phyloP scores from a whole-genome alignment of 1,140 invertebrate genomes.

The Triops longicaudatus region DNA sequence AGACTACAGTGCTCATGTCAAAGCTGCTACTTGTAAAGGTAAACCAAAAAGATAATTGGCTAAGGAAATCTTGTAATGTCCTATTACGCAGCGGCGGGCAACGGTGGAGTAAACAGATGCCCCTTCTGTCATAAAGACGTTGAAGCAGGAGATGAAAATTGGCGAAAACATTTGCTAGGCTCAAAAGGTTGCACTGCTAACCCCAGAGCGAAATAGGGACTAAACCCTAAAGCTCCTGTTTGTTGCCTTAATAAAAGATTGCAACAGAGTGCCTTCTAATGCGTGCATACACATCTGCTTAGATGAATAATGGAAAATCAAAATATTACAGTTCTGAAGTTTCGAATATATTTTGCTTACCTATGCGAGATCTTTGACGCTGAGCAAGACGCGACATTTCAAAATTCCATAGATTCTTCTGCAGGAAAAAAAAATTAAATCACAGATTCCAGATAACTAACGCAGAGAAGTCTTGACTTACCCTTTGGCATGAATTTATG shows the following conservation, averaged over 20 bases:
- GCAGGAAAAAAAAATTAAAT: neutral
- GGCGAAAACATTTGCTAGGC: neutral
- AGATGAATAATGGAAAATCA: neutral
- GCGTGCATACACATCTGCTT: neutral
- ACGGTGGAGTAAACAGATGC: neutral
- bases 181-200: neutral
- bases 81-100: neutral
- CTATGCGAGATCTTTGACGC: too few species aligned
- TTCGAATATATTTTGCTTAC: too few species aligned
- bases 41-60: neutral
- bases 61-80: neutral
- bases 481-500: conserved; percentile 26
- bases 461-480: conserved; percentile 18
- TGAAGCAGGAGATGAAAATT: neutral
- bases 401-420: neutral
- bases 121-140: neutral
- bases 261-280: neutral
- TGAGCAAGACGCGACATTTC: neutral
- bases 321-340: too few species aligned
- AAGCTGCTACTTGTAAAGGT: neutral
- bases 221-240: neutral
- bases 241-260: neutral
- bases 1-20: neutral
- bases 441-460: neutral
- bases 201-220: neutral